phyloP scores from a whole-genome alignment of 2,888 invertebrate species.

The Eupithecia vulgata region DNA sequence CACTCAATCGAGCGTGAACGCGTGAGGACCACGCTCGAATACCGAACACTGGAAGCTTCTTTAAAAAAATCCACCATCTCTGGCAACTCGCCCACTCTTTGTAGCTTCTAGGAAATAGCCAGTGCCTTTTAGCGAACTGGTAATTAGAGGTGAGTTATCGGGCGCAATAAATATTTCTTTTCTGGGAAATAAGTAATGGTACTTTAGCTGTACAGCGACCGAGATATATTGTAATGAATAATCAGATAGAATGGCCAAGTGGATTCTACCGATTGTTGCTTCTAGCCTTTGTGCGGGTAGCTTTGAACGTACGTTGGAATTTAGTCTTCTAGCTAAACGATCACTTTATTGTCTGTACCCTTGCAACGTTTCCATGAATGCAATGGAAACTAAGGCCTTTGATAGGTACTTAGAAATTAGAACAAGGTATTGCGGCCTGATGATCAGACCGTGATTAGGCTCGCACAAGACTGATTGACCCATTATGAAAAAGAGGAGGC shows the following conservation, averaged over 20 bases:
- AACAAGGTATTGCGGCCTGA: not conserved
- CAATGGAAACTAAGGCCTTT: not conserved
- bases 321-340: not conserved
- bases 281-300: conserved; percentile 1
- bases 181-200: conserved; percentile 36
- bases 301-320: not conserved
- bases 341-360: not conserved
- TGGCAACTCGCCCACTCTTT: conserved; percentile 44
- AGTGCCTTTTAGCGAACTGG: conserved; percentile 45
- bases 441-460: not conserved
- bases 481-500: not conserved
- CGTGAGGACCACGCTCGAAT: conserved; percentile 57
- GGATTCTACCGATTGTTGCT: conserved; percentile 7
- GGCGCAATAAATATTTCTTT: conserved; percentile 42
- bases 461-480: not conserved
- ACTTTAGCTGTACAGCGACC: conserved; percentile 27
- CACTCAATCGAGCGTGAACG: conserved; percentile 64
- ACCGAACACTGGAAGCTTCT: conserved; percentile 35
- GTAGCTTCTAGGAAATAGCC: conserved; percentile 42
- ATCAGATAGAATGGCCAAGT: conserved; percentile 18
- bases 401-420: not conserved
- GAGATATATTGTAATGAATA: conserved; percentile 28
- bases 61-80: conserved; percentile 38
- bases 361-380: not conserved
- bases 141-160: conserved; percentile 46